phyloP scores from a whole-genome alignment of 2,888 invertebrate genomes.

The Trilocha varians region DNA sequence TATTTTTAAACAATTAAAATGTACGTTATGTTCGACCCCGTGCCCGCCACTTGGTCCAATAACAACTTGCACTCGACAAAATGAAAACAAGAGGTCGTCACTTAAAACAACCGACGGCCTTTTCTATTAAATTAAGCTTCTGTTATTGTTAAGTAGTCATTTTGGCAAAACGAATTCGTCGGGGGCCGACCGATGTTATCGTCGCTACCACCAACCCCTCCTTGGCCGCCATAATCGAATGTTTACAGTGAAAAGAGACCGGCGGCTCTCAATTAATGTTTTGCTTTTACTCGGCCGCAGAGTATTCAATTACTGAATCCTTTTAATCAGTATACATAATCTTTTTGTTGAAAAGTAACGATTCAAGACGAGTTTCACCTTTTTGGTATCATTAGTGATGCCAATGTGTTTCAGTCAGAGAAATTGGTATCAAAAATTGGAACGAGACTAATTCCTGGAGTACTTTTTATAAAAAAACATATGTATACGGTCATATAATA shows the following conservation, averaged over 20 bases:
- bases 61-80: slow-evolving; percentile 19
- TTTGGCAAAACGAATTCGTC: slow-evolving; percentile 23
- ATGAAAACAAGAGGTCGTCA: slow-evolving; percentile 27
- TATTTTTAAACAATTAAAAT: slow-evolving; percentile 1
- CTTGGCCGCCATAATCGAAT: slow-evolving; percentile 17
- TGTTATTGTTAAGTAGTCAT: slow-evolving; percentile 28
- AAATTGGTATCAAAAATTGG: no score
- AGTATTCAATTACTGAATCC: not conserved
- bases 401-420: no score
- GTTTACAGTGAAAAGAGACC: slow-evolving; percentile 15
- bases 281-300: slow-evolving; percentile 8
- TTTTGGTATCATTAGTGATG: no score
- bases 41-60: not conserved
- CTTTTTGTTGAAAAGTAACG: not conserved
- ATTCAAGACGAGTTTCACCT: no score
- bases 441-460: no score
- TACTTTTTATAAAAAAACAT: no score
- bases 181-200: slow-evolving; percentile 21
- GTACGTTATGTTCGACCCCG: not conserved
- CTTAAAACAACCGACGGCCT: slow-evolving; percentile 29
- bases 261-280: slow-evolving; percentile 7
- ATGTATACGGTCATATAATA: no score
- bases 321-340: not conserved
- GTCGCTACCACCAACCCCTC: slow-evolving; percentile 15
- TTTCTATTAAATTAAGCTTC: slow-evolving; percentile 28